Conservation (phyloP, 2,113 vertebrate genomes). For the Carassius auratus region DNA sequence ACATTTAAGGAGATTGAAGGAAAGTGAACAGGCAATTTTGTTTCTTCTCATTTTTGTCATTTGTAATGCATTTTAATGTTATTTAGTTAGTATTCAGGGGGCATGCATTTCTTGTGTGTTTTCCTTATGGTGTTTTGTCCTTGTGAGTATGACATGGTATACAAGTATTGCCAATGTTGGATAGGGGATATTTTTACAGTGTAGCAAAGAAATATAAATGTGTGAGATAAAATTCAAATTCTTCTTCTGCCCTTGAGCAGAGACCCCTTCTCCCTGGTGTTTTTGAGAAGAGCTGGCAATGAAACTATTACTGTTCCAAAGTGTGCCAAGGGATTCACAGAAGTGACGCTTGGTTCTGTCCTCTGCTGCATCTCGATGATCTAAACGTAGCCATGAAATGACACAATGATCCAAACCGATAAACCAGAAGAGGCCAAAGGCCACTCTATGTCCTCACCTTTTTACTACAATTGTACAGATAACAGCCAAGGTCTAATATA, state of each 20-base stretch:
- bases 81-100: background rate
- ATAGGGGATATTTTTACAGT: background rate
- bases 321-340: background rate
- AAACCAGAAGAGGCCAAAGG: background rate
- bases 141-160: background rate
- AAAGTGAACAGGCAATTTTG: no score
- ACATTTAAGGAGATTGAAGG: no score
- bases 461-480: background rate
- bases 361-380: background rate
- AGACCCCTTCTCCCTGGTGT: background rate
- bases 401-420: slow-evolving; percentile 4
- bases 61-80: background rate
- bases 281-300: slow-evolving; percentile 2
- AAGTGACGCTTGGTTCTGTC: background rate
- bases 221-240: background rate
- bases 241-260: background rate
- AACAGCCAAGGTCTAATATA: slow-evolving; percentile 5
- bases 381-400: background rate
- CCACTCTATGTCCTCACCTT: slow-evolving; percentile 14
- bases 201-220: background rate
- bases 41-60: background rate
- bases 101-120: background rate
- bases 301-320: background rate
- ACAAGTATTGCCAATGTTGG: background rate
- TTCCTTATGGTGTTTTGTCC: background rate